A percentile compares a stretch with the other conserved stretches of the same genome.
These are phyloP conservation scores for Tragelaphus strepsiceros DNA, from an alignment of 2,113 vertebrate species.

Conservation along the genomic window DNA sequence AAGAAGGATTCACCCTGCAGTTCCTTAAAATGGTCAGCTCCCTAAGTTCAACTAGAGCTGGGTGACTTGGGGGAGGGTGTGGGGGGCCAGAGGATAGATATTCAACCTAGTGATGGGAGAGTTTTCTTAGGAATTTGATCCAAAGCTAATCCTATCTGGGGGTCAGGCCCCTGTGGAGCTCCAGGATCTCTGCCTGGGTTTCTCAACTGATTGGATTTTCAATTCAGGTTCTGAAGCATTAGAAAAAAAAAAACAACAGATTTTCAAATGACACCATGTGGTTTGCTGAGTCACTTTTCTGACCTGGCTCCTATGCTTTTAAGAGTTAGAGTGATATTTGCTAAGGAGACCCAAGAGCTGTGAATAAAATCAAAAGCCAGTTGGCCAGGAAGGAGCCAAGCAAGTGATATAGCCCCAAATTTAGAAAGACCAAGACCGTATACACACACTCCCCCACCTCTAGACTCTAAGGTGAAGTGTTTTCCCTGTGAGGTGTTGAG, in stretches of 20 bases:
- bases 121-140: constrained; percentile 24
- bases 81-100: not conserved
- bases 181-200: constrained; percentile 18
- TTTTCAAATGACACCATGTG: constrained; percentile 65
- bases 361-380: constrained; percentile 56
- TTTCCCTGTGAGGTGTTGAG: not conserved
- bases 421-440: not conserved
- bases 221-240: constrained; percentile 41
- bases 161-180: not conserved
- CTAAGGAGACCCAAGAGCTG: constrained; percentile 52
- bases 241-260: not conserved
- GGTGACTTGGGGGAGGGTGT: not conserved
- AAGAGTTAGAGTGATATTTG: constrained; percentile 59
- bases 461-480: not conserved
- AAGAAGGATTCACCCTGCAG: not conserved
- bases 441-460: not conserved
- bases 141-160: constrained; percentile 21
- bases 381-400: not conserved
- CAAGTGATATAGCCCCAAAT: not conserved
- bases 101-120: not conserved
- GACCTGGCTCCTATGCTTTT: constrained; percentile 54
- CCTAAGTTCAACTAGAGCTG: not conserved
- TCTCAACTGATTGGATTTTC: constrained; percentile 45
- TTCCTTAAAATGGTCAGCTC: constrained; percentile 13
- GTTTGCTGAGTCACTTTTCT: constrained; percentile 74